Base-by-base conservation (phyloP, 2,888 invertebrate species). In the Schizotus pectinicornis region DNA sequence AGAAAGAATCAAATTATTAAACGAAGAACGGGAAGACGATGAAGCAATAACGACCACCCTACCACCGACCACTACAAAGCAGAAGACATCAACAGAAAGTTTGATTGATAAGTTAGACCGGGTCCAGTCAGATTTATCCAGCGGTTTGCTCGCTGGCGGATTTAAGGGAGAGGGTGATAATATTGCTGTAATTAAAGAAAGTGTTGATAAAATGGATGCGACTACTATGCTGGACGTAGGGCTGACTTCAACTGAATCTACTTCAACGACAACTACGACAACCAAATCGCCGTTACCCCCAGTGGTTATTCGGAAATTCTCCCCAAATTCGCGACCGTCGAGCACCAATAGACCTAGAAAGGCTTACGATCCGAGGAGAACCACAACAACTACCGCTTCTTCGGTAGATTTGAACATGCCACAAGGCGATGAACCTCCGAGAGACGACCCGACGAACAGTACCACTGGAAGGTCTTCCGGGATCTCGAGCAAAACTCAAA, bases 101-200 rank as follows among this genome's bases (percentile, higher is more conserved):
- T 89, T 93, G 42, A 92, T 91, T 64, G 94, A 94, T 70, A 93
- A 93, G 77, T 80, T 94, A 63, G 93, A 94, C 74, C 84, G 90
- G 49, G 91, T 92, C 7, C 93, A 93, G 71, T 93, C 93, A 0
- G 92, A 92, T 74, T 77, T 94, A 22, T 92, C 91, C 0, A 90
- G 89, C 70, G 89, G 89, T 50, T 85, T 93, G 45, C 79, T 93
- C 14, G 86, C 87, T 2, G 89, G 89, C 46, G 88, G 88, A 48
- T 86, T 91, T 66, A 84, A 89, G 58, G 86, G 86, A 46, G 84
- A 86, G 31, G 87, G 85, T 47, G 88, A 89, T 76, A 88, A 90
- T 74, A 86, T 87, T 65, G 83, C 86, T 35, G 80, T 85, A 3
- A 85, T 88, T 39, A 85, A 85, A n/a, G 86, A 86, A 75, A 77